Percentiles rank a stretch among this genome's conserved stretches.
These are phyloP conservation scores for Tachina lurida DNA, from an alignment of 2,888 invertebrate species.

Conservation along the genomic window DNA sequence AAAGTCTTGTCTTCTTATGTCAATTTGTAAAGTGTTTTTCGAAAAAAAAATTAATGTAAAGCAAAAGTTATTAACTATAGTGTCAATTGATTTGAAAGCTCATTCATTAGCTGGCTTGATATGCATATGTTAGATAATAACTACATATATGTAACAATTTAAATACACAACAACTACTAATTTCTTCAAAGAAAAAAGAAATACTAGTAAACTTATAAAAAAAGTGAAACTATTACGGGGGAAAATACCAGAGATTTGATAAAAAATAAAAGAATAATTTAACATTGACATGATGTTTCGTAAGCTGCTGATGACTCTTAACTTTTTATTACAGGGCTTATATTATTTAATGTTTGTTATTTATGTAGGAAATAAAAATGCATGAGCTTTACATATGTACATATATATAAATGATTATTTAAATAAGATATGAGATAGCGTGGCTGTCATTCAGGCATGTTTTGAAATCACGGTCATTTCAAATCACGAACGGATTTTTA, in stretches of 20 bases:
- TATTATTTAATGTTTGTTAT: slow-evolving; percentile 1
- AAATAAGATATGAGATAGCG: too few relatives aligned
- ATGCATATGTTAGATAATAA: background rate
- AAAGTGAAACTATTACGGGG: slow-evolving; percentile 43
- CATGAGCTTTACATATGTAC: too few relatives aligned
- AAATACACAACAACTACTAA: background rate
- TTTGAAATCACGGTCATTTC: too few relatives aligned
- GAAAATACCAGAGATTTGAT: background rate
- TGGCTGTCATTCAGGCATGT: too few relatives aligned
- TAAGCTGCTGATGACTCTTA: background rate
- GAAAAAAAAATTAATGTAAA: background rate
- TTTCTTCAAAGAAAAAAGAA: background rate
- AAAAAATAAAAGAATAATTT: background rate
- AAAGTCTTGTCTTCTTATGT: background rate
- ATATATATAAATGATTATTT: too few relatives aligned
- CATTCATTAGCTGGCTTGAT: background rate
- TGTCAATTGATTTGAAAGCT: slow-evolving; percentile 34
- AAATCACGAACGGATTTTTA: too few relatives aligned
- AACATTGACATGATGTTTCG: slow-evolving; percentile 1
- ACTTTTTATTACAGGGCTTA: background rate
- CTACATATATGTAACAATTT: background rate
- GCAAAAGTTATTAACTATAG: background rate
- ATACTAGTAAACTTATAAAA: background rate
- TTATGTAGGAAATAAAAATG: too few relatives aligned
- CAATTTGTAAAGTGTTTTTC: slow-evolving; percentile 7